Conservation (phyloP, 2,113 vertebrate genomes). For the Apodemus speciosus region DNA sequence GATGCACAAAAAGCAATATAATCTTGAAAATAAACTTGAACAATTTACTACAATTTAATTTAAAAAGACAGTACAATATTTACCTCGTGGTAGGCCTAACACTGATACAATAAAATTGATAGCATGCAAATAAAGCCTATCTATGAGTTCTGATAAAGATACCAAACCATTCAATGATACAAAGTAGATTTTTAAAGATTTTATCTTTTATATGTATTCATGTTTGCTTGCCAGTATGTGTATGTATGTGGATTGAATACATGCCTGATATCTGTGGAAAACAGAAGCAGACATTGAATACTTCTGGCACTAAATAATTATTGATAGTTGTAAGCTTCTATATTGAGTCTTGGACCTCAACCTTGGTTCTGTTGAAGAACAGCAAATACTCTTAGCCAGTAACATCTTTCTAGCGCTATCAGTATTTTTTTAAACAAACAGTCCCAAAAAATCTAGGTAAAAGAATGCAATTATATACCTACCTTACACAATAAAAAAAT, state of each 20-base stretch:
- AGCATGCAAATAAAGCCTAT: neutral
- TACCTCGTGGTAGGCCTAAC: neutral
- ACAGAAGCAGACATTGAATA: neutral
- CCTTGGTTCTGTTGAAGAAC: neutral
- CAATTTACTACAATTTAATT: neutral
- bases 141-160: neutral
- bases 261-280: neutral
- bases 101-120: neutral
- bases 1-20: neutral
- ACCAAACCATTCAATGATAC: neutral
- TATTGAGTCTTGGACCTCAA: neutral
- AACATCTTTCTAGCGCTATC: too few species aligned
- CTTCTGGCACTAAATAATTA: neutral
- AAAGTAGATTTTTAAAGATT: constrained; percentile 4
- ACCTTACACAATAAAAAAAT: neutral
- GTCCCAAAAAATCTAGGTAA: neutral
- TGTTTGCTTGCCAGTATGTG: neutral
- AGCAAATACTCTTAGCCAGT: neutral
- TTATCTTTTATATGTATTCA: neutral
- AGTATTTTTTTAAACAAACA: neutral
- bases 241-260: neutral
- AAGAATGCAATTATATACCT: neutral
- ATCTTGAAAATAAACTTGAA: neutral
- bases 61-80: neutral
- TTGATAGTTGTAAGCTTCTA: neutral